Evolutionary conservation across 2,797 vertebrate genomes (phyloP), one percentile per base, ranked within the genome.

Genomic region (Hypotaenidia okinawae): DNA sequence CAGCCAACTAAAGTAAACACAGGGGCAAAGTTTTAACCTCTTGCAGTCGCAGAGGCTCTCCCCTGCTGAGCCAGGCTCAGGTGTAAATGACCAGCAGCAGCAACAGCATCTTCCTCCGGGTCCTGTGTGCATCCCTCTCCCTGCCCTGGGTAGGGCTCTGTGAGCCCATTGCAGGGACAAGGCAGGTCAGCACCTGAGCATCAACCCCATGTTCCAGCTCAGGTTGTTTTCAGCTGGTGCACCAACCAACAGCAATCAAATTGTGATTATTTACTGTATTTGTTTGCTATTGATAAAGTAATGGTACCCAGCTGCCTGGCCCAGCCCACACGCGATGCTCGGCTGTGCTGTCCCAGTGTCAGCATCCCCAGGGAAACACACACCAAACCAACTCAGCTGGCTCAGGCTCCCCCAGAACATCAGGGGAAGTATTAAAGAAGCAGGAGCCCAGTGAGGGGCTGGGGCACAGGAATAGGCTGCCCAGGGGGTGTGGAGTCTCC

Each of bases 11-110:
- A 95, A 97, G 97, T 93, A 97, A 98, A 97, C 97, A 96, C 96
- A 87, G 97, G 96, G 96, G 97, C 97, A 96, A n/a, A 89, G 97
- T 84, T 98, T 98, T 97, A 98, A 97, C 98, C 98, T 97, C 97
- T 96, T 96, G 97, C 96, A 97, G 97, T 92, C 96, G 30, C 81
- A 7, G 84, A 69, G 88, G 82, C 43, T 91, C 75, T 87, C 72
- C 95, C 96, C 94, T 1, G 2, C 45, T 8, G 16, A 73, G 95
- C 4, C 10, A 2, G 8, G 79, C 93, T 89, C 95, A 92, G 97
- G 94, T 93, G 94, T 47, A 64, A 75, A 28, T 39, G 84, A 8
- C 37, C 61, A 39, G 89, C 67, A 84, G 95, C 67, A 84, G 95
- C 32, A 47, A 35, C 81, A 62, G 30, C 41, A 37, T 75, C 81